Percentiles rank a stretch among this genome's conserved stretches.
Conservation (phyloP, 2,113 vertebrate species). For the Menura novaehollandiae region DNA sequence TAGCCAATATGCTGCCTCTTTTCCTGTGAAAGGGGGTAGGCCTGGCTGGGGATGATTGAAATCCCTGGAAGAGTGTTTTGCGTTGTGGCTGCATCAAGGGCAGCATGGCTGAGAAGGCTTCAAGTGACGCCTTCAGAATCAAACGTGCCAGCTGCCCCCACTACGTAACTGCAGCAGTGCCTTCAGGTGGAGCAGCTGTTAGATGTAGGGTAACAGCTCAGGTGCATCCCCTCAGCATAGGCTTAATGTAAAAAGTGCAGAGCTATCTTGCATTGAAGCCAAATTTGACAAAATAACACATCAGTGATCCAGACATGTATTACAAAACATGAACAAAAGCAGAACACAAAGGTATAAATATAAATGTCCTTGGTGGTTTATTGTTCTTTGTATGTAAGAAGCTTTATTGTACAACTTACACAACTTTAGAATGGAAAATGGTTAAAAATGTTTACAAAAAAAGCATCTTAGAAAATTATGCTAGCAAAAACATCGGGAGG, state of each 20-base stretch:
- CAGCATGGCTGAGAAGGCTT: neutral
- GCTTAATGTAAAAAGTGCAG: fast-evolving
- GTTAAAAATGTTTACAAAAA: conserved; percentile 91
- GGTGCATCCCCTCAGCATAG: neutral
- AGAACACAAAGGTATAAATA: conserved; percentile 56
- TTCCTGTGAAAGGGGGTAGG: neutral
- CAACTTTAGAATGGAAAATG: conserved; percentile 80
- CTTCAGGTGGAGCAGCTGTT: neutral
- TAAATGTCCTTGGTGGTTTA: conserved; percentile 74
- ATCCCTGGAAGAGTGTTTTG: neutral
- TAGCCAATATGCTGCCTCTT: neutral
- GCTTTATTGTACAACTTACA: conserved; percentile 75
- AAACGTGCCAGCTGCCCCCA: fast-evolving
- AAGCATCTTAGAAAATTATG: conserved; percentile 78
- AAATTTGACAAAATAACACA: neutral
- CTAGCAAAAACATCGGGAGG: conserved; percentile 73
- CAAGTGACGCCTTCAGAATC: neutral
- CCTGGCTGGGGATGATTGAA: neutral
- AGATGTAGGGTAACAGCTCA: fast-evolving
- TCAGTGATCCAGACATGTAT: neutral
- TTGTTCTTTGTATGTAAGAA: conserved; percentile 75
- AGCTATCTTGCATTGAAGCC: neutral
- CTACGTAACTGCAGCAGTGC: neutral
- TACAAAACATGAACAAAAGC: neutral
- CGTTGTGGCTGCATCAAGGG: neutral